phyloP scores from a whole-genome alignment of 2,113 vertebrate genomes.

The Heterotis niloticus region DNA sequence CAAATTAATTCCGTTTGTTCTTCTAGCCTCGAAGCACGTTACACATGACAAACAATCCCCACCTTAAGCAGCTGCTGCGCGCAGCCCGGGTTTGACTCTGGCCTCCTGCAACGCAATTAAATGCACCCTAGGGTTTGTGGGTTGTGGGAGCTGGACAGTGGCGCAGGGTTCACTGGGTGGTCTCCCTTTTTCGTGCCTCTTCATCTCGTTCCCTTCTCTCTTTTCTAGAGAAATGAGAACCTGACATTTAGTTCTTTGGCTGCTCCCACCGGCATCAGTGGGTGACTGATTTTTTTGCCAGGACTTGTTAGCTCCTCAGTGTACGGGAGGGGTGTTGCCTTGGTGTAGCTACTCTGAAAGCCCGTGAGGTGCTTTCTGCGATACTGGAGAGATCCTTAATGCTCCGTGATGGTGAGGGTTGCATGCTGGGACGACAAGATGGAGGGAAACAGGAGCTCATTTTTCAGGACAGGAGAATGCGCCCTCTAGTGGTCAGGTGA shows the following conservation, averaged over 20 bases:
- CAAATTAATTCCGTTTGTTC: neutral
- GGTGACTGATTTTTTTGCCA: conserved; percentile 7
- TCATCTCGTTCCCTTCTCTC: too few relatives aligned
- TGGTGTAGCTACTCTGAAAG: too few relatives aligned
- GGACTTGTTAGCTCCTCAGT: neutral
- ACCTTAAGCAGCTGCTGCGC: neutral
- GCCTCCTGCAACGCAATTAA: too few relatives aligned
- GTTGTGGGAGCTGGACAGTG: neutral
- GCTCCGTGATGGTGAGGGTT: too few relatives aligned
- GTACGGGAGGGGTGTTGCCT: neutral
- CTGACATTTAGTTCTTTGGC: neutral
- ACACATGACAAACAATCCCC: neutral
- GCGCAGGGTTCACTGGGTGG: neutral
- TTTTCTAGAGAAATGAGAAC: neutral
- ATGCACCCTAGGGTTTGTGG: too few relatives aligned
- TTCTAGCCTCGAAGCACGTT: neutral
- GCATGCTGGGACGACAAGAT: too few relatives aligned
- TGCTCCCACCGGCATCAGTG: neutral
- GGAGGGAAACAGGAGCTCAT: too few relatives aligned
- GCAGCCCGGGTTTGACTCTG: neutral
- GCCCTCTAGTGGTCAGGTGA: too few relatives aligned
- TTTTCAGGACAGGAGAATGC: too few relatives aligned
- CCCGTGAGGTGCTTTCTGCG: too few relatives aligned
- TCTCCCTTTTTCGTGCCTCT: neutral
- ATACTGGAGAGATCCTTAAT: too few relatives aligned